Percentiles rank a stretch among this genome's conserved stretches.
Evolutionary conservation across 2,888 invertebrate genomes (phyloP).

Genomic region (Ashinkailepas kermadecensis): DNA sequence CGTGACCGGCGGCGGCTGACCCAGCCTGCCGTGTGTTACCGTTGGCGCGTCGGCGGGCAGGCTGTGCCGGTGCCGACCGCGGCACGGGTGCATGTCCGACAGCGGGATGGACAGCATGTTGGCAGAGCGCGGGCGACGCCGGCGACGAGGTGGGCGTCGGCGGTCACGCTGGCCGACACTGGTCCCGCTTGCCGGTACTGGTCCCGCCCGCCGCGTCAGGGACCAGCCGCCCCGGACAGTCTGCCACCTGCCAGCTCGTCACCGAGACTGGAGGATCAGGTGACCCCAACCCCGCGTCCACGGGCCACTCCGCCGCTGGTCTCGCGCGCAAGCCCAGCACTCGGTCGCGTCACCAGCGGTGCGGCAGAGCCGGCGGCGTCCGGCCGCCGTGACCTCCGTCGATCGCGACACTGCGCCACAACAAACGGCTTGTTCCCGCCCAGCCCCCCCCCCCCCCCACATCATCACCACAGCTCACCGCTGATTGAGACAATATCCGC

Average conservation of each 20-base stretch:
- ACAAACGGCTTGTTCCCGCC: not conserved
- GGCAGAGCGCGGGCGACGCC: not conserved
- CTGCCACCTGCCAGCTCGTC: no score
- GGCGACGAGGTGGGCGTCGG: no score
- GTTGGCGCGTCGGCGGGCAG: not conserved
- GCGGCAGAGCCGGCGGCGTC: not conserved
- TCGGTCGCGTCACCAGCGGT: no score
- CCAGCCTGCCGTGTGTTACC: no score
- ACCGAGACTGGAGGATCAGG: no score
- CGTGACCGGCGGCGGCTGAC: not conserved
- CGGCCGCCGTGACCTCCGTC: not conserved
- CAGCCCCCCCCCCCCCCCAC: not conserved
- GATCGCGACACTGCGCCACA: not conserved
- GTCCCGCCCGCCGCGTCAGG: no score
- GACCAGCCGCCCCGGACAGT: no score
- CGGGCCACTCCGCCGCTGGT: no score
- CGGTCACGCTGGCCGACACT: no score
- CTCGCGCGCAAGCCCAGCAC: no score
- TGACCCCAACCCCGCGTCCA: no score
- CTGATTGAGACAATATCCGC: not conserved
- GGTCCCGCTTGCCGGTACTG: no score
- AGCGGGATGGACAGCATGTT: not conserved
- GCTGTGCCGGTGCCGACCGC: not conserved
- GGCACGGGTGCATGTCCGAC: not conserved
- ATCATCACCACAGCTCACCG: not conserved